These are phyloP conservation scores for Cyrtonyx montezumae DNA, from an alignment of 2,113 vertebrate species.

Conservation along the genomic window DNA sequence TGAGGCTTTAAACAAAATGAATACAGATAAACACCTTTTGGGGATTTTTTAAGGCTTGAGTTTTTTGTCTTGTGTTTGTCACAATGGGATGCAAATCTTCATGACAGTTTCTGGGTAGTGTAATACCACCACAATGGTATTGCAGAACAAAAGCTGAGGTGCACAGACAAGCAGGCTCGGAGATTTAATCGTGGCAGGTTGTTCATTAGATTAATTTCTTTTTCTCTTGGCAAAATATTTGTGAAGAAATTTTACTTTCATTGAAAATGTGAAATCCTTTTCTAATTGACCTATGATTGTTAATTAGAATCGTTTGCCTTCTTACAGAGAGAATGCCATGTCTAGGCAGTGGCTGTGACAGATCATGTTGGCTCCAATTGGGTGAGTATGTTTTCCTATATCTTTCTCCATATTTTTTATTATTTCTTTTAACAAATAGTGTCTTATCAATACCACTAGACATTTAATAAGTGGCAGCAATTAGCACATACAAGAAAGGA, in stretches of 20 bases:
- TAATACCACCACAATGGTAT: neutral
- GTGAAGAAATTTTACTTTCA: neutral
- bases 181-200: neutral
- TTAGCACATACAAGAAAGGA: neutral
- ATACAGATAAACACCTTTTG: neutral
- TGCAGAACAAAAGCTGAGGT: neutral
- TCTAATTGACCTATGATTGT: neutral
- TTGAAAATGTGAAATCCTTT: neutral
- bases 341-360: neutral
- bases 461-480: conserved; percentile 28
- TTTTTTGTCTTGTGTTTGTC: neutral
- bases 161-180: neutral
- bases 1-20: neutral
- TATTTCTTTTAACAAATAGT: neutral
- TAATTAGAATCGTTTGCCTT: neutral
- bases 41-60: neutral
- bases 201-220: neutral
- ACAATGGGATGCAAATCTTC: neutral
- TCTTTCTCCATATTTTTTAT: neutral
- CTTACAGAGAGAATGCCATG: fast-evolving
- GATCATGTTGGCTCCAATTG: neutral
- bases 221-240: neutral
- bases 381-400: neutral
- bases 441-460: neutral
- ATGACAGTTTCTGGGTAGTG: neutral